Evolutionary conservation across 2,797 vertebrate species (phyloP).

Genomic region (Mus spretus): DNA sequence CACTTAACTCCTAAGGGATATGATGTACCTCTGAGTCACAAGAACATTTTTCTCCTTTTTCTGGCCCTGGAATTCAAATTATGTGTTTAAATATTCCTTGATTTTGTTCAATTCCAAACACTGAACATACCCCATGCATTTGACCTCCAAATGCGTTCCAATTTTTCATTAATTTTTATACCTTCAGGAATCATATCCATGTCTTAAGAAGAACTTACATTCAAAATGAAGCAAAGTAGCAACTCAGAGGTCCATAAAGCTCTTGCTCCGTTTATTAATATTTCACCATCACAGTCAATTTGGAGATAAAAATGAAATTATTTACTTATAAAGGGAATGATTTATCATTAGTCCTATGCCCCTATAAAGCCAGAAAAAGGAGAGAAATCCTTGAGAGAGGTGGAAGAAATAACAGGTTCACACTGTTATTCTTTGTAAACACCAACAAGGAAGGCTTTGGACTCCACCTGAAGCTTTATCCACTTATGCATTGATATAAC

Average conservation of each 20-base stretch:
- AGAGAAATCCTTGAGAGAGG: background rate
- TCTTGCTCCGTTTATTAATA: background rate
- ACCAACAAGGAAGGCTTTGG: background rate
- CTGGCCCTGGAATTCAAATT: constrained; percentile 52
- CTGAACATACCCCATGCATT: background rate
- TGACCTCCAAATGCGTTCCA: background rate
- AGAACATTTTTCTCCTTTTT: constrained; percentile 64
- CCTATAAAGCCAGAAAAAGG: background rate
- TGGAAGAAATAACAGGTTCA: background rate
- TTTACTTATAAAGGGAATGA: constrained; percentile 63
- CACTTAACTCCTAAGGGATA: constrained; percentile 70
- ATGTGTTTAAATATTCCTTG: constrained; percentile 39
- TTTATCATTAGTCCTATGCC: background rate
- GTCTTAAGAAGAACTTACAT: constrained; percentile 44
- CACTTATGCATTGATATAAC: background rate
- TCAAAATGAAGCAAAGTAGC: constrained; percentile 62
- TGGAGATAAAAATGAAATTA: constrained; percentile 63
- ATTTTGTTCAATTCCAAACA: constrained; percentile 36
- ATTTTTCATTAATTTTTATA: constrained; percentile 77
- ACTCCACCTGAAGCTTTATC: background rate
- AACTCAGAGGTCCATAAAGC: background rate
- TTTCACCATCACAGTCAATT: background rate
- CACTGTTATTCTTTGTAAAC: background rate
- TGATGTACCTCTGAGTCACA: constrained; percentile 47
- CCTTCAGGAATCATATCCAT: constrained; percentile 22